These are phyloP conservation scores for Cenopis cana DNA, from an alignment of 2,888 invertebrate species.

Conservation along the genomic window DNA sequence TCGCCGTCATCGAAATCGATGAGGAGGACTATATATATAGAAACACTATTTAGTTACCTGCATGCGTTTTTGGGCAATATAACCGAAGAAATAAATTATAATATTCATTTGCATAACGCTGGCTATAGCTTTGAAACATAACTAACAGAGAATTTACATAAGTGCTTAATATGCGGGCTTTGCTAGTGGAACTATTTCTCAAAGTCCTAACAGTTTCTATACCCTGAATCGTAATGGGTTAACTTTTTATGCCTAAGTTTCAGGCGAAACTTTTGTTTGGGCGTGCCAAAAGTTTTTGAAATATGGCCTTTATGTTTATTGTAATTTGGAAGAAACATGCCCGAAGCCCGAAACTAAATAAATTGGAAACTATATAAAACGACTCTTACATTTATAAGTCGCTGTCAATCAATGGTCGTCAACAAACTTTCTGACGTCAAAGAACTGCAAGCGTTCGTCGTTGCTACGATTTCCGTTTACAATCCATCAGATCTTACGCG, in stretches of 20 bases:
- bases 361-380: not conserved
- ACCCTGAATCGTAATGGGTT: conserved; percentile 33
- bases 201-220: conserved; percentile 26
- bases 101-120: not conserved
- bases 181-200: conserved; percentile 31
- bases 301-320: conserved; percentile 2
- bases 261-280: conserved; percentile 4
- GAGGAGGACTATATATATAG: too few species aligned
- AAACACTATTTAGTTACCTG: too few species aligned
- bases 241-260: conserved; percentile 36
- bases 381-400: too few species aligned
- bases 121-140: too few species aligned
- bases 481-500: too few species aligned
- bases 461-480: too few species aligned
- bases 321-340: not conserved
- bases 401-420: too few species aligned
- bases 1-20: too few species aligned
- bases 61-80: too few species aligned
- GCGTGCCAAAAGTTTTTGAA: conserved; percentile 15
- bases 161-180: conserved; percentile 31
- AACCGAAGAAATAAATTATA: not conserved
- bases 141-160: conserved; percentile 7
- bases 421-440: too few species aligned
- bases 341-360: not conserved
- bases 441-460: too few species aligned